Base-by-base conservation (phyloP, 2,797 vertebrate genomes). In the Trachops cirrhosus region DNA sequence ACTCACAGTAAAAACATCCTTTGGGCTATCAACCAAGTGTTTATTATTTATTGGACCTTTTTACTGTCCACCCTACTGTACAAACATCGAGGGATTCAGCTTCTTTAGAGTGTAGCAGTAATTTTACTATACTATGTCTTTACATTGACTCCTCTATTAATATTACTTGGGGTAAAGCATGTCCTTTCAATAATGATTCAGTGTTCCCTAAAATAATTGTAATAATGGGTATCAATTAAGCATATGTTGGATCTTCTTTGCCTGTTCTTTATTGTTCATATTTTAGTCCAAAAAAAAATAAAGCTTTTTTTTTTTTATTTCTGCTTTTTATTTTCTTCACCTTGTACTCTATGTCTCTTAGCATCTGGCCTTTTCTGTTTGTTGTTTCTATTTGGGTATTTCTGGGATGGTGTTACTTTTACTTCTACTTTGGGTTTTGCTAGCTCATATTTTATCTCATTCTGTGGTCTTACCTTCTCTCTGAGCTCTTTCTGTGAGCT, bases 31-130 rank as follows among this genome's bases (percentile, higher is more conserved):
- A 77, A 41, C 29, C 37, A 52, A 57, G 5, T 89, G 19, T 78
- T 78, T 87, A 57, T 84, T 91, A 64, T 83, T 94, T 78, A 73
- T 48, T 87, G 75, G 24, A 71, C 46, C 22, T 92, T 80, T 48
- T 24, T 32, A 70, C 3, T 89, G 52, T 74, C 29, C 21, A 19
- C 52, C 41, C 34, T 75, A 77, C 37, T 75, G 1, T 87, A 46
- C 11, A 62, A 46, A 83, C n/a, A 70, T 70, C 26, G 62, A 75
- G 32, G 8, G 9, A 44, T 77, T 92, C 39, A 41, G 11, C 46
- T 93, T 86, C 89, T 92, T 92, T 84, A 59, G 87, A 78, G 41
- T 87, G 59, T n/a, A 77, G 22, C n/a, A 82, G 18, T 80, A 77
- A 84, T 68, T 82, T 87, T 75, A 94, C 15, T 86, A 24, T 48